Evolutionary conservation across 2,888 invertebrate species (phyloP), one percentile per base, ranked within the genome.

Genomic region (Rhingia campestris): DNA sequence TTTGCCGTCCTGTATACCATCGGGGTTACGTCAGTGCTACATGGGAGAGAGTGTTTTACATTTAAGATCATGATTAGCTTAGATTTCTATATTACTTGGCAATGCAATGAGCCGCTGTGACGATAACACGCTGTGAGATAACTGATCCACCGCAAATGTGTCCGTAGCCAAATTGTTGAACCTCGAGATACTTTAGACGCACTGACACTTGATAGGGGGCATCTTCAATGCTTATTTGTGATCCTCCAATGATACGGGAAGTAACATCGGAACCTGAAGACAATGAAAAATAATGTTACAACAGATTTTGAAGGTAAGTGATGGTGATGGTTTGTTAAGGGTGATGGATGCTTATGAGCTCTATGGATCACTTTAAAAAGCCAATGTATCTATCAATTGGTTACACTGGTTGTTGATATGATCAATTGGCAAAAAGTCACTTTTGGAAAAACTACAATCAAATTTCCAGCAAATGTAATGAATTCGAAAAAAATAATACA

Each of bases 101-200:
- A 4, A 87, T 70, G 58, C 89, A 90, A 41, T 90, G 90, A 7
- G 89, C 90, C 0, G 90, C 91, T 10, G 88, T 89, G 7, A 85
- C 37, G 6, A 89, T 81, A 10, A 87, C 51, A 6, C 90, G 88
- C 22, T 86, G 88, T 0, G 87, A 79, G n/a, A 90, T 86, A 0
- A 88, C 84, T 1, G 87, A 86, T 3, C 90, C 90, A 4, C 90
- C 90, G 51, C 90, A 90, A 4, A 89, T 80, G 45, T 90, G 90
- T 1, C 90, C 90, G 4, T 72, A 43, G 0, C 89, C 89, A 70
- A 86, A 88, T 10, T 43, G 35, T 37, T 69, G 53, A 12, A 6
- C 37, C 3, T 84, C 84, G 7, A 51, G n/a, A 5, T 4, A 22
- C 9, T 86, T 86, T 14, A 90, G 69, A 33, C 90, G 89, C 3